Evolutionary conservation across 2,113 vertebrate species (phyloP).

Genomic region (Ctenomys sociabilis): DNA sequence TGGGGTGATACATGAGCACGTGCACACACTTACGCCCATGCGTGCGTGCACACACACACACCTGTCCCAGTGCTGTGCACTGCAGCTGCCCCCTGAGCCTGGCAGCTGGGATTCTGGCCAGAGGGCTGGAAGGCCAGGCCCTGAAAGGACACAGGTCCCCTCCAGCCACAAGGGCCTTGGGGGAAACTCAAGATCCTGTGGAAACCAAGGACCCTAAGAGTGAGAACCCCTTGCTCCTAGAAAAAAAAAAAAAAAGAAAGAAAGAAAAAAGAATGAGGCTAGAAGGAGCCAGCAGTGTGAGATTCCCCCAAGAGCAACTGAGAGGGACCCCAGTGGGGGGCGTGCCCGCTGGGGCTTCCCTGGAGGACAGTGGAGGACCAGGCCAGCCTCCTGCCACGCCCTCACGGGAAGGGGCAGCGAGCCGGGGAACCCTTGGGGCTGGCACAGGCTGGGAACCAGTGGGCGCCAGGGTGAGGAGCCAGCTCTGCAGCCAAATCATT

Average conservation of each 20-base stretch:
- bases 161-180: neutral
- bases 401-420: rapidly evolving
- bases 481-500: neutral
- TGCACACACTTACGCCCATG: neutral
- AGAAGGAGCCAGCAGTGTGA: rapidly evolving
- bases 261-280: rapidly evolving
- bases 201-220: rapidly evolving
- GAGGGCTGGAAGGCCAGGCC: rapidly evolving
- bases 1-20: rapidly evolving
- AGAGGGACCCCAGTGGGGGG: rapidly evolving
- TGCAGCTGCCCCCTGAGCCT: rapidly evolving
- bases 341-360: neutral
- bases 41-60: neutral
- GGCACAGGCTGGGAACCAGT: neutral
- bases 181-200: neutral
- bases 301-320: rapidly evolving
- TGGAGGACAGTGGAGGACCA: rapidly evolving
- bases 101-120: neutral
- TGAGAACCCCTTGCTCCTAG: rapidly evolving
- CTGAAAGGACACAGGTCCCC: rapidly evolving
- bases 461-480: neutral
- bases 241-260: rapidly evolving
- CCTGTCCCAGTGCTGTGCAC: neutral
- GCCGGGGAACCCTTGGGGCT: neutral
- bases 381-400: neutral